These are phyloP conservation scores for Saguinus midas DNA, from an alignment of 2,113 vertebrate genomes.

Conservation along the genomic window DNA sequence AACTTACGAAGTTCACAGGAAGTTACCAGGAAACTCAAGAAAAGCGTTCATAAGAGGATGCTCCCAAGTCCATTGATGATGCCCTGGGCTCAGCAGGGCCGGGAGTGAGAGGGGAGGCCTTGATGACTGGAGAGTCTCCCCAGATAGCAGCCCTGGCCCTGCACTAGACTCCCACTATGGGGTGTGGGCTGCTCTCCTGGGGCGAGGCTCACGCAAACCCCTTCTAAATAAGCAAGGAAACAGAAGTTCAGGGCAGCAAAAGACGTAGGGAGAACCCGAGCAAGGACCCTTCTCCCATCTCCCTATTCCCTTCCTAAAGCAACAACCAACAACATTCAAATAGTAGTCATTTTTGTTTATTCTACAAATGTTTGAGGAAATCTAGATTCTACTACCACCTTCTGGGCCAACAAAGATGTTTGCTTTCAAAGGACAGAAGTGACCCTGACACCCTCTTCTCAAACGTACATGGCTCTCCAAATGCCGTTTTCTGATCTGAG, in stretches of 20 bases:
- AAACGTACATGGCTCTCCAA: neutral
- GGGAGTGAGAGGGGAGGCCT: accelerated
- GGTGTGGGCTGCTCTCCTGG: neutral
- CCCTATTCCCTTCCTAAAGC: neutral
- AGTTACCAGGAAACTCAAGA: neutral
- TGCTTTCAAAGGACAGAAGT: neutral
- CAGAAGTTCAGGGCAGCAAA: too few species aligned
- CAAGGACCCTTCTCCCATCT: neutral
- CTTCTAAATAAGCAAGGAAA: neutral
- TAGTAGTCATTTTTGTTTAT: accelerated
- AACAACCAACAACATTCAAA: neutral
- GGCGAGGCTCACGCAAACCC: neutral
- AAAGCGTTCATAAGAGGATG: neutral
- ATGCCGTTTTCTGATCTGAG: neutral
- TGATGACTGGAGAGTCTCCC: accelerated
- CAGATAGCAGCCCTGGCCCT: neutral
- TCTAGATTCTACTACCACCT: neutral
- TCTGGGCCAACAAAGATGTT: neutral
- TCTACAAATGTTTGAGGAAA: neutral
- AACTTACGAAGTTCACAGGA: neutral
- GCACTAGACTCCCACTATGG: neutral
- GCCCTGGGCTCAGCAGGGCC: neutral
- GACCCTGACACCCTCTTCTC: neutral
- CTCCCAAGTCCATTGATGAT: accelerated
- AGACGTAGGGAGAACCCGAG: neutral